phyloP scores from a whole-genome alignment of 2,888 invertebrate genomes.

The Allophyes oxyacanthae region DNA sequence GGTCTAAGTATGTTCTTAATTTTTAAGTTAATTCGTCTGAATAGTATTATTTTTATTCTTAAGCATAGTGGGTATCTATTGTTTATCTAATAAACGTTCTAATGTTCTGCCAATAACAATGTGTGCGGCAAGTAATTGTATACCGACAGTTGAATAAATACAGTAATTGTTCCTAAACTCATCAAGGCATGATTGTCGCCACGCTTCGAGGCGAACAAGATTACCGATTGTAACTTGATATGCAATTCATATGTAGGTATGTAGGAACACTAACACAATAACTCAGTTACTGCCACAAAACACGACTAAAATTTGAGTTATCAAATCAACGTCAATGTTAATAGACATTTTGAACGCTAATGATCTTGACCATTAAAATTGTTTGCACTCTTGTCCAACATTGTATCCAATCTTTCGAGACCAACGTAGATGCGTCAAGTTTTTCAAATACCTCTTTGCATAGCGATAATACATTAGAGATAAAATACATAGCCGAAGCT shows the following conservation, averaged over 20 bases:
- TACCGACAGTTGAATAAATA: constrained; percentile 18
- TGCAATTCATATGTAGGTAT: constrained; percentile 23
- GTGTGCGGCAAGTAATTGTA: constrained; percentile 10
- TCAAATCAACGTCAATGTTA: constrained; percentile 34
- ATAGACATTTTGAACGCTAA: constrained; percentile 36
- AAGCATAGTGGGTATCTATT: constrained; percentile 3
- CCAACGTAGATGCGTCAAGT: constrained; percentile 16
- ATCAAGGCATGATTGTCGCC: constrained; percentile 32
- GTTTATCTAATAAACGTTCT: constrained; percentile 1
- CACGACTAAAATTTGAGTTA: constrained; percentile 35
- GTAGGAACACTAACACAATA: constrained; percentile 13
- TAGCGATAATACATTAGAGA: constrained; percentile 17
- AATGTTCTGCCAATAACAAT: constrained; percentile 17
- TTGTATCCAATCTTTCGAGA: constrained; percentile 38
- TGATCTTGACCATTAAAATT: constrained; percentile 46
- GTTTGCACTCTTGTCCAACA: constrained; percentile 30
- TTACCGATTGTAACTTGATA: constrained; percentile 34
- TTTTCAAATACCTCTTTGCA: constrained; percentile 18
- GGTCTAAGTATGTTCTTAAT: background rate
- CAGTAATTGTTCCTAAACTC: constrained; percentile 32
- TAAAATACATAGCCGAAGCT: constrained; percentile 1
- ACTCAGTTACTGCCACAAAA: constrained; percentile 23
- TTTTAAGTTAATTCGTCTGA: no score
- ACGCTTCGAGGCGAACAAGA: constrained; percentile 24
- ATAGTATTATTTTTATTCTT: no score